Evolutionary conservation across 2,888 invertebrate species (phyloP), one percentile per base, ranked within the genome.

Genomic region (Mesorhabditis spiculigera): DNA sequence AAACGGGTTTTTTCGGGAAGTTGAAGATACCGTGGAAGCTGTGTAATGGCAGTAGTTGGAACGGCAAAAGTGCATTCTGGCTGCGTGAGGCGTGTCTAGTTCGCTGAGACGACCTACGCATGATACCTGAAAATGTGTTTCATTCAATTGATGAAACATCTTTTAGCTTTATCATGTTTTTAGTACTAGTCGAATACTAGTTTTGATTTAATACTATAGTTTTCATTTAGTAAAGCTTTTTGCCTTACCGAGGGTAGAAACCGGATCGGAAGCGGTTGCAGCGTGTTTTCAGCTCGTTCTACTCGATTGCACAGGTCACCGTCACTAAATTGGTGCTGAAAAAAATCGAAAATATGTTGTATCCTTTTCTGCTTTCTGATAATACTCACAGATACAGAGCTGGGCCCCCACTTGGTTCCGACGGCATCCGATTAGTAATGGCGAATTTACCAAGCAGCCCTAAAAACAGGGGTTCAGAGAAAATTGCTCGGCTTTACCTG

Each of bases 31-130:
- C 71, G 80, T 81, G 5, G 78, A 81, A 66, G 79, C 74, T 43
- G 75, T 76, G 65, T 74, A 76, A 68, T 80, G 81, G 68, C 82
- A 82, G 63, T 76, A 80, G 71, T 82, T 77, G n/a, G 81, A 73
- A 16, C 72, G 69, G 67, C 82, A 82, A 13, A 69, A 65, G 50
- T 73, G 72, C 61, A 73, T 74, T 6, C 71, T 43, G 58, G 3
- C 71, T 44, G 6, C 74, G 71, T 1, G 74, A 74, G 44, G 73
- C 70, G 43, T 76, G 69, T 10, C 74, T 73, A 4, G 73, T 76
- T n/a, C 76, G 74, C 58, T n/a, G 10, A 50, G 10, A n/a, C n/a
- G 58, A 13, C n/a, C n/a, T 50, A 2, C 58, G 58, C 58, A 50
- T 13, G 58, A 50, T 13, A 50, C 58, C 58, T 50, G 58, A n/a